A percentile compares a stretch with the other conserved stretches of the same genome.
These are phyloP conservation scores for Luperina testacea DNA, from an alignment of 2,888 invertebrate genomes.

Conservation along the genomic window DNA sequence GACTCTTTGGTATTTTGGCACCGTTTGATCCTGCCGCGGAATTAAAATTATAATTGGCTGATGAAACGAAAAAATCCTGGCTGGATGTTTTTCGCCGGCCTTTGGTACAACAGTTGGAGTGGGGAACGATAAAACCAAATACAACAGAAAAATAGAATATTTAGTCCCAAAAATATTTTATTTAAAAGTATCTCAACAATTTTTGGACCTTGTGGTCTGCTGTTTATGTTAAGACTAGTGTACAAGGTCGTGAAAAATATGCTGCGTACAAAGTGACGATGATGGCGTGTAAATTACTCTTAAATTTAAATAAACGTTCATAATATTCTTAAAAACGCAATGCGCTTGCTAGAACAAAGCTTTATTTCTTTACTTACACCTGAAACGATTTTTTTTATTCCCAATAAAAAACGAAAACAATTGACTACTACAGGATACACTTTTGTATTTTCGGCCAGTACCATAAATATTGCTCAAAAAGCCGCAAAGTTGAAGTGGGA, in stretches of 20 bases:
- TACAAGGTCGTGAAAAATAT: background rate
- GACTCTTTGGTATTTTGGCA: constrained; percentile 32
- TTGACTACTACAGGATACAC: background rate
- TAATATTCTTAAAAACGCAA: background rate
- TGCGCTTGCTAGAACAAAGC: background rate
- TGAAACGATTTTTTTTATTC: too few species aligned
- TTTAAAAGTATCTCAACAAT: background rate
- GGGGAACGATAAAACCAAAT: background rate
- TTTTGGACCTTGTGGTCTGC: background rate
- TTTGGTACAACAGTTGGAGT: background rate
- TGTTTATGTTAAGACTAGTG: background rate
- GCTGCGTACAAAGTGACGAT: background rate
- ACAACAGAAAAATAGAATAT: background rate
- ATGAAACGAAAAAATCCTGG: constrained; percentile 1
- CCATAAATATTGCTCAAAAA: background rate
- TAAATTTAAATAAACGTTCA: background rate
- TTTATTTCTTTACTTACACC: background rate
- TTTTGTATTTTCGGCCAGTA: background rate
- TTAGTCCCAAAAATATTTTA: background rate
- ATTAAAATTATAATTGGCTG: constrained; percentile 33
- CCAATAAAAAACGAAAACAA: background rate
- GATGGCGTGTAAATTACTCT: background rate
- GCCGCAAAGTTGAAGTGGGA: background rate
- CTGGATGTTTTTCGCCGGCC: background rate
- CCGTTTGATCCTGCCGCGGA: constrained; percentile 10